Evolutionary conservation across 2,113 vertebrate species (phyloP).

Genomic region (Trogon surrucura): DNA sequence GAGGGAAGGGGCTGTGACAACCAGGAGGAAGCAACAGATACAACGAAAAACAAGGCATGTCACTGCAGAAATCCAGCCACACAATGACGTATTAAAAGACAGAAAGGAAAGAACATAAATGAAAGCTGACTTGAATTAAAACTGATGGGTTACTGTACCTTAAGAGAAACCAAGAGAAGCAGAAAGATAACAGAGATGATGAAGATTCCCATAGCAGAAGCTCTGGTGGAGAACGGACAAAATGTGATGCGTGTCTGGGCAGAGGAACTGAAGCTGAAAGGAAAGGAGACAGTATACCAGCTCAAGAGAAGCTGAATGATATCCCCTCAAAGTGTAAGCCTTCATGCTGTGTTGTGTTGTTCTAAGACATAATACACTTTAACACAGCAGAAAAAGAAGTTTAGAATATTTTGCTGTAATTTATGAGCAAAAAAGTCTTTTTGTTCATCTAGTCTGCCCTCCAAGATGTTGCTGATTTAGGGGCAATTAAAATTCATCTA

Average conservation of each 20-base stretch:
- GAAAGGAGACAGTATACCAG: background rate
- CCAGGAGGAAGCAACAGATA: background rate
- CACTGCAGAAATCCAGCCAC: background rate
- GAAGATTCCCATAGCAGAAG: background rate
- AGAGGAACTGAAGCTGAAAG: background rate
- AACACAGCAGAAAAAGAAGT: background rate
- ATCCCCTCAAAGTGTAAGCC: background rate
- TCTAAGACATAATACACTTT: background rate
- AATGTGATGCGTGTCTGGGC: background rate
- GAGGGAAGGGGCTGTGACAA: rapidly evolving
- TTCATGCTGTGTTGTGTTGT: background rate
- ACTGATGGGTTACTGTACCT: background rate
- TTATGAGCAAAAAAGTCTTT: background rate
- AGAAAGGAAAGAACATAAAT: background rate
- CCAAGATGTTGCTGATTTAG: background rate
- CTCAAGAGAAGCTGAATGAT: background rate
- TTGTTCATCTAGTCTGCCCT: background rate
- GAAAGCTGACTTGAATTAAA: background rate
- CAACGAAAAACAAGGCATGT: rapidly evolving
- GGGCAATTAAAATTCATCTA: background rate
- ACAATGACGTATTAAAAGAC: background rate
- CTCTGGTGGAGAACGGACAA: background rate
- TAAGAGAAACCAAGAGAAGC: background rate
- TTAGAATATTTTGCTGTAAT: background rate
- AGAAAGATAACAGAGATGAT: background rate